Conservation (phyloP, 2,113 vertebrate genomes). For the Malurus alboscapulatus region DNA sequence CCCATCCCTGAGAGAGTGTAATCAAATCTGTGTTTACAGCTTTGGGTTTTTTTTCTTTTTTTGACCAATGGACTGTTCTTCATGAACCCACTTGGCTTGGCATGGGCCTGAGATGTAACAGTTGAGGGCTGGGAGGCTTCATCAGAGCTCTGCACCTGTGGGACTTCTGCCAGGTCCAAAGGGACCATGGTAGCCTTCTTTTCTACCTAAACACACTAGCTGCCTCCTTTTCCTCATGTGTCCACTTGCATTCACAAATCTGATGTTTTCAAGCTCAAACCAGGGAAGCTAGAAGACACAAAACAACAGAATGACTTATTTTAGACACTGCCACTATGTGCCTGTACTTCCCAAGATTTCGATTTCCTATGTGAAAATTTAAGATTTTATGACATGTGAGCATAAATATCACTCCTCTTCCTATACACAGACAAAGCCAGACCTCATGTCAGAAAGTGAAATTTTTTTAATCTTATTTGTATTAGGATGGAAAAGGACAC, state of each 20-base stretch:
- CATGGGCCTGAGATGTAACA: neutral
- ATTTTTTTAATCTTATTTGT: neutral
- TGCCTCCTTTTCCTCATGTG: neutral
- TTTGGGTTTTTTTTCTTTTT: neutral
- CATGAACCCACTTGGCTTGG: neutral
- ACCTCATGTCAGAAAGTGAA: neutral
- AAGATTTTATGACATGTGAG: neutral
- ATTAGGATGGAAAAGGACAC: neutral
- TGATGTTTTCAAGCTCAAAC: neutral
- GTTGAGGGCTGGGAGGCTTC: neutral
- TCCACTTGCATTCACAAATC: neutral
- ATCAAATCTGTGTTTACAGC: neutral
- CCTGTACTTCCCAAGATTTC: neutral
- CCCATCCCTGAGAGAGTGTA: neutral
- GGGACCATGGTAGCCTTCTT: neutral
- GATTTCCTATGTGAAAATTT: conserved; percentile 3
- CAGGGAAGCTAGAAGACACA: neutral
- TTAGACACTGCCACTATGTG: neutral
- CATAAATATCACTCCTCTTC: neutral
- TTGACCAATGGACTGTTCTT: neutral
- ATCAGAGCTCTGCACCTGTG: neutral
- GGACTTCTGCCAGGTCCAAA: neutral
- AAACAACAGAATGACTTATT: neutral
- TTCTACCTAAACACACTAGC: neutral
- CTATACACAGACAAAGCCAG: neutral